These are phyloP conservation scores for Drosophila picticornis DNA, from an alignment of 2,888 invertebrate genomes.

Conservation along the genomic window DNA sequence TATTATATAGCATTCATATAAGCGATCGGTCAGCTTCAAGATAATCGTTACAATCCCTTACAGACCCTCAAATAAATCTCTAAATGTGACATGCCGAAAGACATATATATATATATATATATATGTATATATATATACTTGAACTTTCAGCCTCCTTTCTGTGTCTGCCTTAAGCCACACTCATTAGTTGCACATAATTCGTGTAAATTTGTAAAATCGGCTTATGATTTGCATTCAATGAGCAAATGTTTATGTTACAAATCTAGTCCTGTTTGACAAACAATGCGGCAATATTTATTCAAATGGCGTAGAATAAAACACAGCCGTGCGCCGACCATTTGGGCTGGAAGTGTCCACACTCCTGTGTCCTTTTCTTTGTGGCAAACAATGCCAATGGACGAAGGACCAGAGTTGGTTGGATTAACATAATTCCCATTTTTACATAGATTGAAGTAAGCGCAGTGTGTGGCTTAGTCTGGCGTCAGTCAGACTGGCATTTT, in stretches of 20 bases:
- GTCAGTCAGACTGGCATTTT: conserved; percentile 64
- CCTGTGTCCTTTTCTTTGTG: conserved; percentile 17
- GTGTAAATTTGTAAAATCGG: conserved; percentile 80
- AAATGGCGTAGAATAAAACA: conserved; percentile 77
- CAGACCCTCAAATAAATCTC: not conserved
- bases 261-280: conserved; percentile 84
- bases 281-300: conserved; percentile 83
- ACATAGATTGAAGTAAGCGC: conserved; percentile 64
- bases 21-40: not conserved
- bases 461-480: conserved; percentile 58
- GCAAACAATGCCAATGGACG: conserved; percentile 31
- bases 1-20: not conserved
- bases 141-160: conserved; percentile 4
- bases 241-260: conserved; percentile 81
- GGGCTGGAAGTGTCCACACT: conserved; percentile 40
- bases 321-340: conserved; percentile 59
- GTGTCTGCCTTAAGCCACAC: conserved; percentile 45
- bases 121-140: conserved; percentile 5
- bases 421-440: conserved; percentile 62
- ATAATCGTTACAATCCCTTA: not conserved
- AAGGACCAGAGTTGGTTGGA: conserved; percentile 48
- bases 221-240: conserved; percentile 78
- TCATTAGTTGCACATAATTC: conserved; percentile 77
- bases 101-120: not conserved
- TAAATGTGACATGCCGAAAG: not conserved